Conservation (phyloP, 2,113 vertebrate species). For the Ciconia boyciana region DNA sequence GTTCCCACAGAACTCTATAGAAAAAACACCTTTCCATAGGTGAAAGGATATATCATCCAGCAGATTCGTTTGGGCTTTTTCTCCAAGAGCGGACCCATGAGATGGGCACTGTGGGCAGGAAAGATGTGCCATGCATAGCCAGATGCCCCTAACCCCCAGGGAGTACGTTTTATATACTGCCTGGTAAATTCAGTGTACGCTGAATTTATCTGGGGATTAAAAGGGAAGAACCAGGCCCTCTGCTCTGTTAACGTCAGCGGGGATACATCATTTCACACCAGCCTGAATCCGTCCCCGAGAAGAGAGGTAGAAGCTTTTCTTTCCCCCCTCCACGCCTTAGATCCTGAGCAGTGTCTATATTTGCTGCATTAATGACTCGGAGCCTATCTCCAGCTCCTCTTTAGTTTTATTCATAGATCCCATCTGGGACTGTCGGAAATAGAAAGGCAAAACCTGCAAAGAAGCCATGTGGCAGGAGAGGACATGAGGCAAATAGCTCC, state of each 20-base stretch:
- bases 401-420: conserved; percentile 60
- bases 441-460: conserved; percentile 60
- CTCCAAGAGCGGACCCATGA: not conserved
- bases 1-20: not conserved
- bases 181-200: not conserved
- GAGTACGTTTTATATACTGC: not conserved
- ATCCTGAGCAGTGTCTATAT: conserved; percentile 51
- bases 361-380: conserved; percentile 49
- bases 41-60: rapidly evolving
- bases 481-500: conserved; percentile 24
- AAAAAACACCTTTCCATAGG: not conserved
- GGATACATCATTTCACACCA: not conserved
- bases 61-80: not conserved
- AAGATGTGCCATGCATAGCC: not conserved
- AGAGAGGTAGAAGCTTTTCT: not conserved
- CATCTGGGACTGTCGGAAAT: conserved; percentile 62
- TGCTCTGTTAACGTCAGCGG: not conserved
- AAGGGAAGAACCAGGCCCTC: not conserved
- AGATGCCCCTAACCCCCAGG: not conserved
- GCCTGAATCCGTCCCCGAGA: not conserved
- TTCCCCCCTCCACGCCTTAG: not conserved
- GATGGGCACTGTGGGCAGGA: not conserved
- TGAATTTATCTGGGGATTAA: not conserved
- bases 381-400: conserved; percentile 60
- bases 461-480: conserved; percentile 43